phyloP scores from a whole-genome alignment of 1,140 invertebrate genomes.

The Melitaea cinxia region DNA sequence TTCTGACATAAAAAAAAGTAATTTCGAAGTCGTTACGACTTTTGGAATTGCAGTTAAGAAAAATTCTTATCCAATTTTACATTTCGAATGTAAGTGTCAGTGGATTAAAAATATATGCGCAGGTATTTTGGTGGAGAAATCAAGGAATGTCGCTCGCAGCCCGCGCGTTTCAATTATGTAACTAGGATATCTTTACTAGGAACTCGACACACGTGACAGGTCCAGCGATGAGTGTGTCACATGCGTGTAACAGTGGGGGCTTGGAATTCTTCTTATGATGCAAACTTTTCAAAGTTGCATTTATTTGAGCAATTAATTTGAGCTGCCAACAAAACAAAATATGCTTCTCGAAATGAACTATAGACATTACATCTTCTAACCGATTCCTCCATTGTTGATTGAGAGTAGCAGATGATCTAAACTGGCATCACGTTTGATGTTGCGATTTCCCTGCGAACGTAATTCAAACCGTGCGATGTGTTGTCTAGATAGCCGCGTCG shows the following conservation, averaged over 20 bases:
- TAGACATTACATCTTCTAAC: neutral
- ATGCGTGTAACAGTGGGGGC: neutral
- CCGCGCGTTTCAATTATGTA: constrained; percentile 5
- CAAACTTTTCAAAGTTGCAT: too few species aligned
- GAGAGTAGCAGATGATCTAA: constrained; percentile 7
- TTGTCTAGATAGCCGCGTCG: constrained; percentile 15
- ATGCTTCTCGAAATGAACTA: neutral
- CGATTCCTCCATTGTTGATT: neutral
- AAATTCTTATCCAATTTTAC: neutral
- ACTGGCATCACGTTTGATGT: constrained; percentile 18
- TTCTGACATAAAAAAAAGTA: too few species aligned
- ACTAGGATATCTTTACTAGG: constrained; percentile 5
- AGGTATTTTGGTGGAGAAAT: constrained; percentile 5
- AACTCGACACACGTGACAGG: neutral
- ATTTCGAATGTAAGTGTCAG: neutral
- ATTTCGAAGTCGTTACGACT: too few species aligned
- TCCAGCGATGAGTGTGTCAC: neutral
- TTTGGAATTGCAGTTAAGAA: neutral
- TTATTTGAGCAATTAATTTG: neutral
- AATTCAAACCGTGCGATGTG: constrained; percentile 14
- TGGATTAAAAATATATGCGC: neutral
- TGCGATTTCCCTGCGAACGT: constrained; percentile 14
- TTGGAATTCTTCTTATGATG: neutral
- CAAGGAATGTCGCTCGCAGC: constrained; percentile 2
- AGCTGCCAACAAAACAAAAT: neutral